Base-by-base conservation (phyloP, 2,113 vertebrate genomes). In the Strigops habroptila region DNA sequence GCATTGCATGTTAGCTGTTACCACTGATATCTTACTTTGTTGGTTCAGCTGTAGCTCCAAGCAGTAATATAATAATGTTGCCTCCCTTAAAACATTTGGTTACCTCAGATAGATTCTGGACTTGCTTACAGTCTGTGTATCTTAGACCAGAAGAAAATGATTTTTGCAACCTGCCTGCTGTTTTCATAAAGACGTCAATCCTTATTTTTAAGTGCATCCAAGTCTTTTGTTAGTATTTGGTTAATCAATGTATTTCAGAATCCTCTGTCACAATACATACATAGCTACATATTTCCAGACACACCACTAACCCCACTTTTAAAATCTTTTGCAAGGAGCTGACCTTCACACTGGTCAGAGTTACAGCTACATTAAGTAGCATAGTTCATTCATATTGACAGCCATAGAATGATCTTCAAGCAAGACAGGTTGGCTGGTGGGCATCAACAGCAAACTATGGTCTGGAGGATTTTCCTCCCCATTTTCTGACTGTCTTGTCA, bases 401-500 rank as follows among this genome's bases (percentile, higher is more conserved):
- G 22, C 55, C n/a, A 48, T 24, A 75, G 31, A 33, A 55, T 22
- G 62, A 48, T 76, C 87, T 82, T 62, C 51, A 87, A 82, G 28
- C 4, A 23, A 52, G 43, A 76, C 30, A 70, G 79, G 76, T 46
- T 85, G 85, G 44, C 70, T 90, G 18, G 12, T 76, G 37, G 69
- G 13, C 76, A 92, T 65, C 73, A 83, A 63, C n/a, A 90, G 46
- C 37, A 69, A 76, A 63, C 65, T 53, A 44, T 27, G 46, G 22
- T 79, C 79, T 78, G 69, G 62, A 75, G 49, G n/a, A 92, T 76
- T 93, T 86, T 77, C 9, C 41, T 48, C 33, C 16, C n/a, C 1
- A 0, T 97, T 91, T 90, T 82, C 59, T 89, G 94, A 89, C 70
- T 78, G 44, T 77, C 67, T 78, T 94, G 68, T 51, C 91, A 93